These are phyloP conservation scores for Metallyticus violacea DNA, from an alignment of 2,888 invertebrate species.

Conservation along the genomic window DNA sequence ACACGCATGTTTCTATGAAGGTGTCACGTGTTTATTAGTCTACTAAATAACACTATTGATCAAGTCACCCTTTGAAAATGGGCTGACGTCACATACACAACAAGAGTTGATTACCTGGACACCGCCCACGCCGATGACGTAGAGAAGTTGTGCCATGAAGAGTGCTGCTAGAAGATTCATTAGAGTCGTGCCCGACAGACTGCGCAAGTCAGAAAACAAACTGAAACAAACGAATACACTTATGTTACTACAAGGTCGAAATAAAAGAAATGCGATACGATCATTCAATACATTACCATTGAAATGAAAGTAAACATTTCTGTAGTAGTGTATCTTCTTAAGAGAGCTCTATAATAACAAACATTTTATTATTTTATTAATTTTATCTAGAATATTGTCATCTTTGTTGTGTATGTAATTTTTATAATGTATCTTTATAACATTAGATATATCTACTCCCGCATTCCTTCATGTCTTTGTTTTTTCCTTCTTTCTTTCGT, in stretches of 20 bases:
- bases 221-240: constrained; percentile 44
- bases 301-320: no score
- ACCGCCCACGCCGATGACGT: constrained; percentile 65
- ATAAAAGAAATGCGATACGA: no score
- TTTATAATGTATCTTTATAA: no score
- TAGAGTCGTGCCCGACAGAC: constrained; percentile 62
- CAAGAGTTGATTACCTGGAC: constrained; percentile 54
- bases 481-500: no score
- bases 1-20: background rate
- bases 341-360: no score
- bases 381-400: no score
- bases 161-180: constrained; percentile 65
- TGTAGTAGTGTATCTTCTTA: no score
- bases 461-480: no score
- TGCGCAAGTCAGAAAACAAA: constrained; percentile 64
- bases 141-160: constrained; percentile 64
- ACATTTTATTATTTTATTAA: no score
- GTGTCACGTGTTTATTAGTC: background rate
- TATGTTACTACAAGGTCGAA: background rate
- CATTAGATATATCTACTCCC: no score
- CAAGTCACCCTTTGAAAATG: background rate
- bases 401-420: no score
- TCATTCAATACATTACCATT: no score
- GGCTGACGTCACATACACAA: background rate
- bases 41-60: background rate